Conservation (phyloP, 2,113 vertebrate species). For the Sceloporus undulatus region DNA sequence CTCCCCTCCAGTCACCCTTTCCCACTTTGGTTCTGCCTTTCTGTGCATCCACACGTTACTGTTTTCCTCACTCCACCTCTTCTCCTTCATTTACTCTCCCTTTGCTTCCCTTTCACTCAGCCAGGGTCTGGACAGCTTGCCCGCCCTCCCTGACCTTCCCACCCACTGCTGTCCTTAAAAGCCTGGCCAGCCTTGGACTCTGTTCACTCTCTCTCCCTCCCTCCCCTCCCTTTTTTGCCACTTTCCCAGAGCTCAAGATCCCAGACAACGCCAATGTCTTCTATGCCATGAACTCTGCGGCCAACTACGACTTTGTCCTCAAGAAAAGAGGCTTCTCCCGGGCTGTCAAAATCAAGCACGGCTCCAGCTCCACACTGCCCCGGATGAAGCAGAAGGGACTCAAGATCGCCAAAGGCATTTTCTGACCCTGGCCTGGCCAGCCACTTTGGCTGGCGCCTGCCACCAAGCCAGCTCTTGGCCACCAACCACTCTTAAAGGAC, state of each 20-base stretch:
- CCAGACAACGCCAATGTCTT: constrained; percentile 98
- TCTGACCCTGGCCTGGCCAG: constrained; percentile 80
- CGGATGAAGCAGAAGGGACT: constrained; percentile 98
- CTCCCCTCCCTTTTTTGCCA: neutral
- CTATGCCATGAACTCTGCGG: constrained; percentile 98
- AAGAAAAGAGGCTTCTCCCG: constrained; percentile 89
- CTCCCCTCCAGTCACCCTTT: too few relatives aligned
- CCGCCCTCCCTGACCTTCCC: too few relatives aligned
- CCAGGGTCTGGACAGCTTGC: too few relatives aligned
- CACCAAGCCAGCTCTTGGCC: neutral
- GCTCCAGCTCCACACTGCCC: constrained; percentile 95
- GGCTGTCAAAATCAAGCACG: constrained; percentile 86
- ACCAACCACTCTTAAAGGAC: neutral
- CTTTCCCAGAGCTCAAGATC: constrained; percentile 90
- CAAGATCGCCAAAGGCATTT: constrained; percentile 97
- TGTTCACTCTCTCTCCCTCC: neutral
- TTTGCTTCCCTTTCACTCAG: neutral
- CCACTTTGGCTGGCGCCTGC: constrained; percentile 22
- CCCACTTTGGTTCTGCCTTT: too few relatives aligned
- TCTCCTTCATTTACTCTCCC: neutral
- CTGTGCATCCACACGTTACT: too few relatives aligned
- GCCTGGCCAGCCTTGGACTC: too few relatives aligned
- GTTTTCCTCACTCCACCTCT: too few relatives aligned
- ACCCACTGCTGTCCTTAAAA: too few relatives aligned
- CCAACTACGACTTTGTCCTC: constrained; percentile 97